Conservation (phyloP, 2,113 vertebrate genomes). For the Pardalotus punctatus region DNA sequence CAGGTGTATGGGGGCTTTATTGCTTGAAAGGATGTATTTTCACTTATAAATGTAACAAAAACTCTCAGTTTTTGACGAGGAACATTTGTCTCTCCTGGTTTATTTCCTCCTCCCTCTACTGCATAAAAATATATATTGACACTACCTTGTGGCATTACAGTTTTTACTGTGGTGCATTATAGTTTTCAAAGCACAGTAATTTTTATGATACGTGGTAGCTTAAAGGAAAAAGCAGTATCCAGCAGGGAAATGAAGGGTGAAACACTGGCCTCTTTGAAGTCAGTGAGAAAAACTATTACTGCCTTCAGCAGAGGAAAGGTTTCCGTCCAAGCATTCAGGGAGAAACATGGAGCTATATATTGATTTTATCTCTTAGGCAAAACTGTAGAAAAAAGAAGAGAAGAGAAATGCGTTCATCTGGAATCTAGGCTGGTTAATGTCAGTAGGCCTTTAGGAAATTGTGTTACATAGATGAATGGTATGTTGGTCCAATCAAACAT, state of each 20-base stretch:
- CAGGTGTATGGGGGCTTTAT: neutral
- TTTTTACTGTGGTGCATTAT: neutral
- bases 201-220: conserved; percentile 25
- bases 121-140: neutral
- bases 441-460: conserved; percentile 22
- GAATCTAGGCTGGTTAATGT: conserved; percentile 12
- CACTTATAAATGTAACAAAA: neutral
- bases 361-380: conserved; percentile 37
- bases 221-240: conserved; percentile 18
- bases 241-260: conserved; percentile 22
- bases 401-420: conserved; percentile 1
- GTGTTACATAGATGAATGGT: conserved; percentile 33
- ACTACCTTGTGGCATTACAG: conserved; percentile 5
- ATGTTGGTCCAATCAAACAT: neutral
- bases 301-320: neutral
- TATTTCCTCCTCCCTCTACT: neutral
- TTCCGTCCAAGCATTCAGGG: conserved; percentile 1
- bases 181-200: neutral
- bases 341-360: neutral
- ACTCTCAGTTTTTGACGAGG: neutral
- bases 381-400: neutral
- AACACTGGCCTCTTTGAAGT: neutral
- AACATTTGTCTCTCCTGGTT: neutral
- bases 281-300: conserved; percentile 15
- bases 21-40: neutral